Evolutionary conservation across 2,113 vertebrate genomes (phyloP), one percentile per base, ranked within the genome.

Genomic region (Ptilonorhynchus violaceus): DNA sequence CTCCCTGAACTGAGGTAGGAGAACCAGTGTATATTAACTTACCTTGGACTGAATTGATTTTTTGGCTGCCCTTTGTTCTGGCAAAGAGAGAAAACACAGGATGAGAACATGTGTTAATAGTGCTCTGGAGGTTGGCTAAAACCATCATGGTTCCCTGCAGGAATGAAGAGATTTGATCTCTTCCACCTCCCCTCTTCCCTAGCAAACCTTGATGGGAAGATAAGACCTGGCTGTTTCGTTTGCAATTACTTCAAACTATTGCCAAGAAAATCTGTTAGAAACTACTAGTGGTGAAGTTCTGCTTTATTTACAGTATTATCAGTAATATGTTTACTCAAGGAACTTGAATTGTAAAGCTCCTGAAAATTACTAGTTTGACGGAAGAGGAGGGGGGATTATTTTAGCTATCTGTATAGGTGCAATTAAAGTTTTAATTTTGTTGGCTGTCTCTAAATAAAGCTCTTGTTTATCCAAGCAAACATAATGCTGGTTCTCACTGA

Each of bases 41-140:
- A 52, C 27, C n/a, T 88, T 53, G 50, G 80, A 75, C 84, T 92
- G 72, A 77, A 80, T 33, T 79, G 88, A 66, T 94, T 96, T 91
- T 91, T 95, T 97, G 95, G 63, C 90, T 96, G 79, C 37, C 37
- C 68, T 94, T 96, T 95, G 12, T 58, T 84, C 49, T 90, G 82
- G 85, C 85, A 81, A 80, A 83, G 70, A 77, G 44, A 21, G 33
- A 79, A 70, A 69, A 46, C 82, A 88, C 63, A 91, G 77, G 86
- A 91, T 83, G 70, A 93, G 86, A 60, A 67, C 37, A 70, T 0
- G 1, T 77, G 58, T 88, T 95, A 85, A 89, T 67, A 89, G 64
- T 21, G 20, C 59, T 86, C 75, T 73, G 68, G 75, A 88, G 83
- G 64, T 89, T 92, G 86, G 56, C 70, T 92, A 81, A 95, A 96